A percentile compares a stretch with the other conserved stretches of the same genome.
Evolutionary conservation across 2,888 invertebrate species (phyloP).

Genomic region (Laspeyria flexula): DNA sequence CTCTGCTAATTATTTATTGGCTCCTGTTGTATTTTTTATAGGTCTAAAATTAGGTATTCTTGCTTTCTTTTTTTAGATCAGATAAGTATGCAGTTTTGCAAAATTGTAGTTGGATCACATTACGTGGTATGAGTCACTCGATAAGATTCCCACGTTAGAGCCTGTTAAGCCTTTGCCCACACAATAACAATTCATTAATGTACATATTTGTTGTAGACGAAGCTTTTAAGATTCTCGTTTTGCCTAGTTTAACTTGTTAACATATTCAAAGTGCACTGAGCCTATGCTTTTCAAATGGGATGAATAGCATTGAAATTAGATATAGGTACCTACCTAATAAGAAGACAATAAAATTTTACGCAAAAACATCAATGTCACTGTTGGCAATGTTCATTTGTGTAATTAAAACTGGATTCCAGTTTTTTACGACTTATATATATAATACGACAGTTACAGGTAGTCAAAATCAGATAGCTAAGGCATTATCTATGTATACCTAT

Average conservation of each 20-base stretch:
- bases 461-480: no score
- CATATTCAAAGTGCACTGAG: background rate
- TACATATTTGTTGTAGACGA: constrained; percentile 32
- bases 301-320: no score
- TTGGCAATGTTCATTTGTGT: no score
- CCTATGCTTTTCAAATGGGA: no score
- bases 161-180: constrained; percentile 35
- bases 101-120: constrained; percentile 27
- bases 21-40: constrained; percentile 44
- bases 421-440: no score
- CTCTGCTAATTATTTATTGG: constrained; percentile 59
- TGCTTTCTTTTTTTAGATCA: constrained; percentile 15
- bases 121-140: constrained; percentile 36
- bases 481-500: no score
- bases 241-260: constrained; percentile 23
- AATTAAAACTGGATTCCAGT: no score
- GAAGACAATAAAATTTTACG: no score
- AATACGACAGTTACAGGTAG: no score
- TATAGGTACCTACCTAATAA: no score
- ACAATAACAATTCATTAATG: constrained; percentile 41
- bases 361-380: no score
- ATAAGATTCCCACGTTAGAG: constrained; percentile 49
- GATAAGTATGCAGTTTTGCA: constrained; percentile 21
- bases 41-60: constrained; percentile 31
- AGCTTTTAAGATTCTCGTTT: constrained; percentile 25